phyloP scores from a whole-genome alignment of 2,888 invertebrate genomes.

The Xylocampa areola region DNA sequence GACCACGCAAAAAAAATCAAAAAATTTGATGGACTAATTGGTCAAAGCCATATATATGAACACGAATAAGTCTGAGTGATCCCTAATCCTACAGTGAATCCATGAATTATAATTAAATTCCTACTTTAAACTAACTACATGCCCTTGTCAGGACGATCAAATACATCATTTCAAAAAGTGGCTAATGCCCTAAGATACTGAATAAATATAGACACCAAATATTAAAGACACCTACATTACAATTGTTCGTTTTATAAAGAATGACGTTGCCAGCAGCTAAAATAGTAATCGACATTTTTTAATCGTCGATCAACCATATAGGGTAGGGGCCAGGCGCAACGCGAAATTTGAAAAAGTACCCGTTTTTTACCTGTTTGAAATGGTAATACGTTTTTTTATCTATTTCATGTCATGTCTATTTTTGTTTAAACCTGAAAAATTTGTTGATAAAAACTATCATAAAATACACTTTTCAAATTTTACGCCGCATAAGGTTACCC shows the following conservation, averaged over 20 bases:
- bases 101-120: slow-evolving; percentile 9
- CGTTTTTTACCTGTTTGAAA: no score
- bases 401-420: no score
- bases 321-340: no score
- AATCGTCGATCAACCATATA: slow-evolving; percentile 30
- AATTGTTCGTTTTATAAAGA: slow-evolving; percentile 30
- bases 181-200: slow-evolving; percentile 17
- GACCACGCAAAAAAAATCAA: not conserved
- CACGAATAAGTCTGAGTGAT: slow-evolving; percentile 30
- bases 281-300: slow-evolving; percentile 23
- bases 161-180: slow-evolving; percentile 24
- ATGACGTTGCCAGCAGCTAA: slow-evolving; percentile 33
- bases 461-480: no score
- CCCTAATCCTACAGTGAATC: slow-evolving; percentile 21
- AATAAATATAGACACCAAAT: slow-evolving; percentile 29
- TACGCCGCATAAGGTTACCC: no score
- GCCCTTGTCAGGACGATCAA: slow-evolving; percentile 15
- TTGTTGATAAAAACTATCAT: no score
- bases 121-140: slow-evolving; percentile 27
- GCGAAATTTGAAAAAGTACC: no score
- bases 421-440: no score
- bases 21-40: not conserved
- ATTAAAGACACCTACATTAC: slow-evolving; percentile 21
- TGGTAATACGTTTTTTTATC: no score
- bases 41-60: slow-evolving; percentile 1